Evolutionary conservation across 2,113 vertebrate species (phyloP).

Genomic region (Pomatostomus ruficeps): DNA sequence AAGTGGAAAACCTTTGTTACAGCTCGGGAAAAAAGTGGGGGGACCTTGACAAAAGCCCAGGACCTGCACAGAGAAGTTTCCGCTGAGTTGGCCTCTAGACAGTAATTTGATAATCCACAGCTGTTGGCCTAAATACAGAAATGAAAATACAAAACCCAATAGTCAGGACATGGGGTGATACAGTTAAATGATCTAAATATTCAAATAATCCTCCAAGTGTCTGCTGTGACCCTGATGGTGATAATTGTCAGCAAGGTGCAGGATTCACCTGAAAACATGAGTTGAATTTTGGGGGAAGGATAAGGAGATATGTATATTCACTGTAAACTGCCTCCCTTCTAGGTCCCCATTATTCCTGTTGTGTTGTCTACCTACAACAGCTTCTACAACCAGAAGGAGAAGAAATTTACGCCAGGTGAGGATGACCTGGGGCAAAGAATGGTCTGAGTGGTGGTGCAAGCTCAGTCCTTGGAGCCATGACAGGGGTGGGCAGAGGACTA

Average conservation of each 20-base stretch:
- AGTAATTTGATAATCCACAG: neutral
- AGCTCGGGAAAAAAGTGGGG: neutral
- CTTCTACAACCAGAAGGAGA: slow-evolving; percentile 75
- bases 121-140: neutral
- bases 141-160: neutral
- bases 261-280: neutral
- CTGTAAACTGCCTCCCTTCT: neutral
- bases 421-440: neutral
- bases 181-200: neutral
- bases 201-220: neutral
- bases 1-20: neutral
- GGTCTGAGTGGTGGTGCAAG: neutral
- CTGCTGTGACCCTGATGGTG: neutral
- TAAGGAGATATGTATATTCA: neutral
- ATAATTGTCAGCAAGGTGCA: neutral
- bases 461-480: neutral
- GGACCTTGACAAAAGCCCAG: neutral
- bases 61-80: neutral
- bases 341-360: slow-evolving; percentile 76
- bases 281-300: neutral
- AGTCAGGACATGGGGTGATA: neutral
- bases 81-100: neutral
- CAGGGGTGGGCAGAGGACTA: neutral
- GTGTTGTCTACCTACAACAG: slow-evolving; percentile 75
- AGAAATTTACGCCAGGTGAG: slow-evolving; percentile 73